Evolutionary conservation across 2,888 invertebrate genomes (phyloP), one percentile per base, ranked within the genome.

Genomic region (Yponomeuta evonymella): DNA sequence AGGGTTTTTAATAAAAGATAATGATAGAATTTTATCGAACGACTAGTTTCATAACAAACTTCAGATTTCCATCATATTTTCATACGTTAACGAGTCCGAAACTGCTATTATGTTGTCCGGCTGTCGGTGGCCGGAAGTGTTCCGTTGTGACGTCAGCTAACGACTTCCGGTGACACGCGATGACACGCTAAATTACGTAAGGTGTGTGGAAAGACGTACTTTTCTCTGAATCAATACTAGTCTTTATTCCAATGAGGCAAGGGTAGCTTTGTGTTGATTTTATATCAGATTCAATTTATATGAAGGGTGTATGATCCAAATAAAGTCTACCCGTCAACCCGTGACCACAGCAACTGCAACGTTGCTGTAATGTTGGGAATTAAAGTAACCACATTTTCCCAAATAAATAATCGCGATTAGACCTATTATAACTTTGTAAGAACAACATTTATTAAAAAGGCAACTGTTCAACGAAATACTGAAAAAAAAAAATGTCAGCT

Each of bases 151-250:
- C 81, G 79, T 77, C 80, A 76, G 75, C 81, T 85, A 85, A 85
- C 79, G 79, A 85, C 84, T 83, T 86, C 84, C 84, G 79, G 76
- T 78, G 76, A 79, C 82, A 79, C 77, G 76, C 77, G 83, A 81
- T 81, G 82, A 82, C 82, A 79, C 79, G 76, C 76, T 75, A 73
- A 80, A 80, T 75, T 73, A 75, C 74, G 12, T 58, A 51, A 30
- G 43, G 58, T 68, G 66, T 36, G 4, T 9, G 58, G 33, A 71
- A 15, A 67, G 15, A n/a, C 2, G 51, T 58, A 15, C 0, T 15
- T 12, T 58, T 15, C 12, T 58, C 15, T 15, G 15, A 58, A 15
- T 58, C 51, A 58, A 58, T 58, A 58, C 15, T 12, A 58, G 51
- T 12, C 1, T 58, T 58, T 58, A 58, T 58, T 58, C 15, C 15